Evolutionary conservation across 1,140 invertebrate species (phyloP), one percentile per base, ranked within the genome.

Genomic region (Lasioglossum albipes): DNA sequence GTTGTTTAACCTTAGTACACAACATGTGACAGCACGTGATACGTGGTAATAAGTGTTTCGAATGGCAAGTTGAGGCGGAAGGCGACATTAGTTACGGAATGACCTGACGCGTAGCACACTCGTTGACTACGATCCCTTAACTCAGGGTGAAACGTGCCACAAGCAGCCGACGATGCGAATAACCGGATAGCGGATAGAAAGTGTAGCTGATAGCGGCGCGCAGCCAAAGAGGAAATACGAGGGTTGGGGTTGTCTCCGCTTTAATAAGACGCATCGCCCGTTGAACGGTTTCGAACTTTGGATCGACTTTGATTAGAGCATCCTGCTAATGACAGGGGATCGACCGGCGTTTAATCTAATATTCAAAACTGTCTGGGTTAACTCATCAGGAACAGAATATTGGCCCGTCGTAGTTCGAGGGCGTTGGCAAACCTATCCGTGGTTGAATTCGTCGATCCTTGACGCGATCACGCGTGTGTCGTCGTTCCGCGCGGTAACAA

Each of bases 221-320:
- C 67, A 49, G 52, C 36, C 45, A 61, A 69, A 31, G 66, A 75
- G 54, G 65, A 59, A 22, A 45, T 52, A 62, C 64, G 72, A 61
- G 74, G 78, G 20, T 36, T 45, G 67, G 76, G 79, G 81, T 87
- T 84, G 86, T 84, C 84, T 82, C 87, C 76, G 84, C 81, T 88
- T 91, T 90, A 90, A 90, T 90, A 90, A 89, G 88, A 87, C 82
- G 83, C 80, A 77, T 86, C 88, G 72, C 82, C 83, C 82, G 75
- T 74, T 75, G 83, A 85, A 84, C 82, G 79, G 79, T 85, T 83
- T 84, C 81, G 79, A 88, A 88, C 82, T 86, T 89, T 76, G 87
- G 82, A 90, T 90, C 89, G 86, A 89, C 90, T 92, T 91, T 93
- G 91, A 93, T 93, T 92, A 91, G 89, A 91, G 88, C 85, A 86